Evolutionary conservation across 2,888 invertebrate species (phyloP), one percentile per base, ranked within the genome.

Genomic region (Trachelus troglodyta): DNA sequence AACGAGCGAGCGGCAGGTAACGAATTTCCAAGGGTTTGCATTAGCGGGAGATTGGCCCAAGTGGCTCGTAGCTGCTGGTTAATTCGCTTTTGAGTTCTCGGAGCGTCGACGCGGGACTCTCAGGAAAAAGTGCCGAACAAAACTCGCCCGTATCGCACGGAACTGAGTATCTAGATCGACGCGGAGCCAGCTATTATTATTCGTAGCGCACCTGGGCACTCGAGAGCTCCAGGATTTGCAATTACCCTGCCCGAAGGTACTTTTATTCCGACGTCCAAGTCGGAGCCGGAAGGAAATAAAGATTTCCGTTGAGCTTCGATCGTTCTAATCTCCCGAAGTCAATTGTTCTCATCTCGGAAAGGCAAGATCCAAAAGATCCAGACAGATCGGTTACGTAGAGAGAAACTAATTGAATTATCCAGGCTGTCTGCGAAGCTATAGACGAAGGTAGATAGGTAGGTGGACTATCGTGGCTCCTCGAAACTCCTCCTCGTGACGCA

Each of bases 181-280:
- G 35, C 74, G 0, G 34, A 34, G 74, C 23, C 11, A 40, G 40
- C 11, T 11, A 75, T 80, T 81, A 68, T 75, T 75, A 33, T 33
- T 33, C 69, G 69, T 33, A 15, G 78, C 79, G 85, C 90, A 90
- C 90, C 90, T 90, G 90, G 90, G 83, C 87, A 85, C 90, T 89
- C 85, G 86, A 88, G 86, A 86, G 69, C 84, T 76, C 82, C 84
- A 85, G 87, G 87, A 89, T 89, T 89, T 83, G 86, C 87, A 89
- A 90, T 89, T 85, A 86, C 83, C 83, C 85, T 30, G 69, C 69
- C 83, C 83, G 82, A 73, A 69, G 34, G 74, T 80, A 83, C 81
- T 83, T 85, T 85, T 79, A 85, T 86, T 84, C 82, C 79, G 76
- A 81, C 79, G 80, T 81, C 82, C 80, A 81, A 77, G 79, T 75